Conservation (phyloP, 2,797 vertebrate genomes). For the Eospalax fontanierii region DNA sequence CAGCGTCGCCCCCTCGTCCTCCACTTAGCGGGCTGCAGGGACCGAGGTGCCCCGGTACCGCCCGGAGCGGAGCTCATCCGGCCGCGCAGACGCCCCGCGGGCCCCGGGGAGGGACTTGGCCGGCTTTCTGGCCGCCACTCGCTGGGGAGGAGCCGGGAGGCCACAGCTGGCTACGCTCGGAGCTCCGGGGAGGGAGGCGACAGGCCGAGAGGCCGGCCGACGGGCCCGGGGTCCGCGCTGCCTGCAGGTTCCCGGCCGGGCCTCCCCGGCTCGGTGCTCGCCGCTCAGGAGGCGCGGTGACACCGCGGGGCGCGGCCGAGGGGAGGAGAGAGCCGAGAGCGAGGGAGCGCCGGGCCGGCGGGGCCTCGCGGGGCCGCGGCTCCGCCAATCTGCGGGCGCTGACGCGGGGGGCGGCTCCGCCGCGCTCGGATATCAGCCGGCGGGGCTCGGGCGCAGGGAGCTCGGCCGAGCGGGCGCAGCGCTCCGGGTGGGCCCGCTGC, state of each 20-base stretch:
- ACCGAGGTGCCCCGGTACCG: conserved; percentile 41
- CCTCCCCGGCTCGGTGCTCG: background rate
- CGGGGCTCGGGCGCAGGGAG: conserved; percentile 89
- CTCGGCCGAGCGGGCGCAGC: conserved; percentile 84
- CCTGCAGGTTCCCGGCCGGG: background rate
- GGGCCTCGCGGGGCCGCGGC: conserved; percentile 91
- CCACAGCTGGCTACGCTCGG: conserved; percentile 30
- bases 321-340: conserved; percentile 74
- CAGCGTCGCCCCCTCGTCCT: background rate
- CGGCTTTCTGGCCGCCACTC: conserved; percentile 28
- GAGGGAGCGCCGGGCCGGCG: conserved; percentile 89
- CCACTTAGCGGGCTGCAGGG: background rate
- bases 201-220: background rate
- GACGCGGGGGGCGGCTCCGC: conserved; percentile 96
- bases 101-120: conserved; percentile 78
- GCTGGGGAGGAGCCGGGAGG: conserved; percentile 44
- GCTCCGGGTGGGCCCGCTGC: conserved; percentile 86
- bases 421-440: conserved; percentile 95
- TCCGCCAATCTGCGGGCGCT: conserved; percentile 95
- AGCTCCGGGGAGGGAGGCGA: background rate
- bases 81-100: conserved; percentile 79
- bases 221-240: background rate
- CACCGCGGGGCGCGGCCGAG: conserved; percentile 80
- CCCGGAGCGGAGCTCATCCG: conserved; percentile 48
- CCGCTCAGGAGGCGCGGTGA: conserved; percentile 90